Evolutionary conservation across 2,797 vertebrate species (phyloP), one percentile per base, ranked within the genome.

Genomic region (Periophthalmus magnuspinnatus): DNA sequence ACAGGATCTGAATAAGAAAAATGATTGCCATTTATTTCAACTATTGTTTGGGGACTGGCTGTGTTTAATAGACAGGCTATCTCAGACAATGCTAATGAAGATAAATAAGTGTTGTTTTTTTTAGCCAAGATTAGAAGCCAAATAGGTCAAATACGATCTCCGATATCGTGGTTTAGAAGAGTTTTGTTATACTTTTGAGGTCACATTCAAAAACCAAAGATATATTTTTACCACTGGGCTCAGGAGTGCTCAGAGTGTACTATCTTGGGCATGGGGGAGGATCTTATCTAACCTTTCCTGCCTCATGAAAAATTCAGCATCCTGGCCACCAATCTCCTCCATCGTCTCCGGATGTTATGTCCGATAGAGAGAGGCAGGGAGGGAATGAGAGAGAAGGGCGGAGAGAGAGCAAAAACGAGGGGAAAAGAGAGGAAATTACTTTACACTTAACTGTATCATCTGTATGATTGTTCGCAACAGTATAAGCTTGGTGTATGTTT

Each of bases 301-400:
- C 84, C 90, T 91, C 90, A 91, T 91, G 90, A 92, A 93, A 93
- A 86, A 93, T 93, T 91, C 91, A 93, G 90, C 80, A 90, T 90
- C 90, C 89, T 89, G 86, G 90, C 86, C 90, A 91, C 91, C 91
- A 90, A 92, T 92, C 92, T 90, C 89, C 91, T 90, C 89, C 84
- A 81, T 86, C 73, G 86, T 90, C 88, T 90, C 87, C 86, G 90
- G 90, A 90, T 89, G 90, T 89, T 90, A 81, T 82, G 89, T 89
- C 88, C 86, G 87, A 88, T 88, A 88, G 84, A 71, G 82, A 85
- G 81, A 84, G 80, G 86, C 74, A 72, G 84, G 68, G 84, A 77
- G 72, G 77, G 74, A 38, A 72, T 77, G 3, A 77, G 78, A 86
- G 78, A 80, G 79, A 72, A 74, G 41, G 76, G 78, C 13, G 77